Conservation (phyloP, 2,888 invertebrate species). For the Dione juno region DNA sequence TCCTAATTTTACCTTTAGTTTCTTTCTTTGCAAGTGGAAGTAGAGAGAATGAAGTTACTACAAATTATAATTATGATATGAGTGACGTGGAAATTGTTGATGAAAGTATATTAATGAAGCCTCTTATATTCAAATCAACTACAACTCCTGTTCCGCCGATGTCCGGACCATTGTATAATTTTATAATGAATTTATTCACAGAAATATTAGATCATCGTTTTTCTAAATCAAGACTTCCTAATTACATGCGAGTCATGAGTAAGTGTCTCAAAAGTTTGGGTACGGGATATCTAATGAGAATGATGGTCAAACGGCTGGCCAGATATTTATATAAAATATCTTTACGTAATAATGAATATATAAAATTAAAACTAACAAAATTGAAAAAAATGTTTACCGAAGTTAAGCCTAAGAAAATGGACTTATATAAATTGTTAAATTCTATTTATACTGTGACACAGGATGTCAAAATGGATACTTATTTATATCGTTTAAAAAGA, state of each 20-base stretch:
- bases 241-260: conserved; percentile 57
- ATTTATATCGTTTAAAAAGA: conserved; percentile 58
- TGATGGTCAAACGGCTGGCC: conserved; percentile 53
- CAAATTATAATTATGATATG: conserved; percentile 14
- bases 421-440: conserved; percentile 60
- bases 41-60: conserved; percentile 23
- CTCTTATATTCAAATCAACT: conserved; percentile 26
- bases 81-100: conserved; percentile 28
- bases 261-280: conserved; percentile 54
- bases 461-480: conserved; percentile 60
- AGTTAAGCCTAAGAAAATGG: conserved; percentile 52
- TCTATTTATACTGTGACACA: conserved; percentile 53
- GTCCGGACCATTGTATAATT: conserved; percentile 60
- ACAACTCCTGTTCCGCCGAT: conserved; percentile 38
- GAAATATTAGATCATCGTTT: conserved; percentile 54
- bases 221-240: conserved; percentile 47
- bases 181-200: conserved; percentile 60
- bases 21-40: conserved; percentile 8
- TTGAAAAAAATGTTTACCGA: conserved; percentile 54
- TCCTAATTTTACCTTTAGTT: conserved; percentile 6
- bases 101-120: conserved; percentile 27
- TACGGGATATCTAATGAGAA: conserved; percentile 52
- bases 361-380: conserved; percentile 52
- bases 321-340: conserved; percentile 54
- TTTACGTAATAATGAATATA: conserved; percentile 47